Percentiles rank a stretch among this genome's conserved stretches.
Conservation (phyloP, 2,113 vertebrate genomes). For the Otolemur garnettii region DNA sequence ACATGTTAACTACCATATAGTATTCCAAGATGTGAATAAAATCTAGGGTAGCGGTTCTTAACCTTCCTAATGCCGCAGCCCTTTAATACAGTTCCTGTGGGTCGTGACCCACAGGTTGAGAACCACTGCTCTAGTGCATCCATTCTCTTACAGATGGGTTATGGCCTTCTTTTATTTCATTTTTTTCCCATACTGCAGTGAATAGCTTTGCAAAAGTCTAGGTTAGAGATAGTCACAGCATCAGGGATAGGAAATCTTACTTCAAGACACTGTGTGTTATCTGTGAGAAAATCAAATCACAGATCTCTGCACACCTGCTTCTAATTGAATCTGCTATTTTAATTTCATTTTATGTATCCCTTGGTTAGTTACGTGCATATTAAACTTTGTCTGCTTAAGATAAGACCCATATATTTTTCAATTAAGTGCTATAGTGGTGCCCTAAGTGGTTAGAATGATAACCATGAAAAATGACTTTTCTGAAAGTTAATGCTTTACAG, state of each 20-base stretch:
- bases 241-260: neutral
- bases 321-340: conserved; percentile 37
- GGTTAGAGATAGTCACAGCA: neutral
- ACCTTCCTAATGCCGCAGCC: too few species aligned
- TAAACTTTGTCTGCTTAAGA: conserved; percentile 42
- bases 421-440: conserved; percentile 2
- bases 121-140: neutral
- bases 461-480: conserved; percentile 50
- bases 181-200: neutral
- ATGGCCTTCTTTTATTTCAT: neutral
- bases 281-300: neutral
- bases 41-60: too few species aligned
- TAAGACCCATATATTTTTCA: conserved; percentile 11
- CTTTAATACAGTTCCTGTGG: too few species aligned
- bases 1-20: conserved; percentile 17
- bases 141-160: neutral
- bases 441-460: conserved; percentile 26
- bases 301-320: neutral
- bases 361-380: neutral
- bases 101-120: too few species aligned
- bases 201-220: conserved; percentile 29
- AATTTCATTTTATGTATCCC: neutral
- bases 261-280: neutral
- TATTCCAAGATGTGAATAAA: conserved; percentile 5
- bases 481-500: conserved; percentile 36